Base-by-base conservation (phyloP, 2,888 invertebrate genomes). In the Emmelina monodactyla region DNA sequence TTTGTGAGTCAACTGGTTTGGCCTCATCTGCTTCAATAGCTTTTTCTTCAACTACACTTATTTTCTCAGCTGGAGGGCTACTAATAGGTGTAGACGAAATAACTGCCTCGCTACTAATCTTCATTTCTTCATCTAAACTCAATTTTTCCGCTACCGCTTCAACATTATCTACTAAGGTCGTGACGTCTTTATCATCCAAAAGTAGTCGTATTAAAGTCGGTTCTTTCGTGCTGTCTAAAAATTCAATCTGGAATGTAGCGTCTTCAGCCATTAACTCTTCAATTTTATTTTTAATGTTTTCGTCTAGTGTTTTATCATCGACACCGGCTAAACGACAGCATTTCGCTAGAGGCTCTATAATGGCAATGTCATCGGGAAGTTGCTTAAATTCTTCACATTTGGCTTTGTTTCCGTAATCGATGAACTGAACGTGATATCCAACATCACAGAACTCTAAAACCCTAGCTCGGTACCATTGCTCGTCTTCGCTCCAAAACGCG, bases 351-450 rank as follows among this genome's bases (percentile, higher is more conserved):
- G 86, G 82, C 31, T 85, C 82, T 29, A 84, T 76, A 10, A 63
- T 49, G 0, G 78, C 65, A 1, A 88, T 53, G 33, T 85, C 84
- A 42, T 83, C 82, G 0, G 88, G 88, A 16, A 89, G 69, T 35
- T 73, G 72, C 35, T 82, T 79, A 35, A 88, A 75, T 42, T 84
- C 83, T 34, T 75, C 79, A 37, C 85, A 83, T 31, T 82, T 72
- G 5, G 86, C 83, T 31, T 86, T 84, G 51, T 88, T 88, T 1
- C 89, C 89, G 47, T 86, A 88, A 60, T 89, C 89, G 13, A 88
- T 80, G 47, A 87, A 88, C 37, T 84, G 67, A 1, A 88, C 86
- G 49, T 83, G 83, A 34, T 80, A 73, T 6, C 80, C 79, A 0
- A 62, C 58, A 12, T 83, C 84, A 28, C 80, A 80, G 37, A 83